A percentile compares a stretch with the other conserved stretches of the same genome.
phyloP scores from a whole-genome alignment of 2,888 invertebrate species.

The Eristalis intricaria region DNA sequence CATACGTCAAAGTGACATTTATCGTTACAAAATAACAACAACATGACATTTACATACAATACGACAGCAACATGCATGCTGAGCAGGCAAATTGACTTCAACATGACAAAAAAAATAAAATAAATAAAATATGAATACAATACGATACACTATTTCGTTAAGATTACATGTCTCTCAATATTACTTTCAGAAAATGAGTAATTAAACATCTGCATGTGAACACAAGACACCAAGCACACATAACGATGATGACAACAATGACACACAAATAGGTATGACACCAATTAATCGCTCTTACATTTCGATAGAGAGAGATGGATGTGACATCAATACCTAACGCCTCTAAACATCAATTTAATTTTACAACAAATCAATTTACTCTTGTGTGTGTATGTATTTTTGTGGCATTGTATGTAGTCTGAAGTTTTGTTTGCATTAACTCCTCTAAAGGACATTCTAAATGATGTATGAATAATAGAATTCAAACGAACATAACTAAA shows the following conservation, averaged over 20 bases:
- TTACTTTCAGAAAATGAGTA: background rate
- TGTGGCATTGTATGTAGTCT: background rate
- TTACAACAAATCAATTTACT: conserved; percentile 24
- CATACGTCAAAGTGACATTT: conserved; percentile 13
- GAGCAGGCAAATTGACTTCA: conserved; percentile 46
- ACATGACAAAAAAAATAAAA: background rate
- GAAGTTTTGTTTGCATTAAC: background rate
- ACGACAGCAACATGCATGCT: conserved; percentile 53
- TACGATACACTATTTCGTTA: background rate
- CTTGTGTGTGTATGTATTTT: conserved; percentile 14
- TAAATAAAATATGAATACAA: background rate
- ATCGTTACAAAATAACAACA: conserved; percentile 29
- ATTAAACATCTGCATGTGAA: conserved; percentile 54
- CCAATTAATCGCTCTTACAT: conserved; percentile 26
- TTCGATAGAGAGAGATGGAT: conserved; percentile 4
- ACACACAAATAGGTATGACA: conserved; percentile 36
- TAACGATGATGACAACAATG: conserved; percentile 54
- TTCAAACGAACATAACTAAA: background rate
- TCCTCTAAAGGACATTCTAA: conserved; percentile 19
- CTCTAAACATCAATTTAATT: conserved; percentile 17
- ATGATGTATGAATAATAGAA: background rate
- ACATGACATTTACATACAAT: conserved; percentile 24
- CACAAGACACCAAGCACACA: conserved; percentile 45
- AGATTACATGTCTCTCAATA: background rate
- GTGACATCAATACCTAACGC: conserved; percentile 24